These are phyloP conservation scores for Ictidomys tridecemlineatus DNA, from an alignment of 2,113 vertebrate genomes.

Conservation along the genomic window DNA sequence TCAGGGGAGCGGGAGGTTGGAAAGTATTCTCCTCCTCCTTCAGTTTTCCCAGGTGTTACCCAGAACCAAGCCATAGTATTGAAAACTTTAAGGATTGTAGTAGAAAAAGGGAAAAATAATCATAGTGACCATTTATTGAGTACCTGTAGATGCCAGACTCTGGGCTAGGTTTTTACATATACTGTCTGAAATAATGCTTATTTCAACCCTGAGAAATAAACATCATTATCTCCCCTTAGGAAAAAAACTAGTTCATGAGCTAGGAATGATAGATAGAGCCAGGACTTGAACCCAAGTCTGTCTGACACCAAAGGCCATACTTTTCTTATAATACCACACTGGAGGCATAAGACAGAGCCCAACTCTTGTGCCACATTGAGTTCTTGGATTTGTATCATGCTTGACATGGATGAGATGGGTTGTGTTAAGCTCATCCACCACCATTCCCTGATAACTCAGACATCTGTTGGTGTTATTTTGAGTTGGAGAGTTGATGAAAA, in stretches of 20 bases:
- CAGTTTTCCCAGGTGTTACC: background rate
- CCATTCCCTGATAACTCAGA: background rate
- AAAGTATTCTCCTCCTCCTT: background rate
- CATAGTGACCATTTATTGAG: conserved; percentile 41
- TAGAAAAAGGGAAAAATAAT: conserved; percentile 18
- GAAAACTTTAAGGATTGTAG: background rate
- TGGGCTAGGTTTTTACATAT: background rate
- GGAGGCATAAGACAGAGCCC: background rate
- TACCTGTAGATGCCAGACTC: background rate
- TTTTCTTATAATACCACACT: background rate
- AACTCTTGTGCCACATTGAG: background rate
- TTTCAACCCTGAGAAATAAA: conserved; percentile 7
- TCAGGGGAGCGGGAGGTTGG: background rate
- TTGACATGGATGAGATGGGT: conserved; percentile 27
- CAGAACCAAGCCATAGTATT: background rate
- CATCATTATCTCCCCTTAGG: conserved; percentile 10
- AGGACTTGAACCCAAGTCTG: conserved; percentile 17
- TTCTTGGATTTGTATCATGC: background rate
- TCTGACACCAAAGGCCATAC: background rate
- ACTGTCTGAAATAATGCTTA: background rate
- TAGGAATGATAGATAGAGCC: background rate
- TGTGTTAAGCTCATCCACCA: background rate
- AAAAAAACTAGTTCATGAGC: background rate
- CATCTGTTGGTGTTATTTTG: conserved; percentile 19
- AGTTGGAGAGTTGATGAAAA: conserved; percentile 25